Conservation (phyloP, 2,888 invertebrate genomes). For the Hemaris fuciformis region DNA sequence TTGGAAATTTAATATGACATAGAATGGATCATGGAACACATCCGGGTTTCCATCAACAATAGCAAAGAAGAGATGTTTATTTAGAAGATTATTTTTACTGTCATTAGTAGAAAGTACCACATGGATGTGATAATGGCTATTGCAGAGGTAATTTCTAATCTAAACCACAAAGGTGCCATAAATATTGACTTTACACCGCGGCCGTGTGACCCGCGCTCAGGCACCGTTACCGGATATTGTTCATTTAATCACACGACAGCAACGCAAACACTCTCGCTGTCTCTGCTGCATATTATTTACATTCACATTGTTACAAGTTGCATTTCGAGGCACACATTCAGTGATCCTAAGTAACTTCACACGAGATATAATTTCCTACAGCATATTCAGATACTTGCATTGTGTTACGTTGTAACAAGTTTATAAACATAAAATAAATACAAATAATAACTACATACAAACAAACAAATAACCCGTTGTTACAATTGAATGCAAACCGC, state of each 20-base stretch:
- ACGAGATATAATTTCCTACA: too few relatives aligned
- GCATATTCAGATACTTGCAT: too few relatives aligned
- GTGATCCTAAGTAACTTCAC: too few relatives aligned
- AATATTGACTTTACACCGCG: not conserved
- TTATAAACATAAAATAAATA: too few relatives aligned
- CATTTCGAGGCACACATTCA: too few relatives aligned
- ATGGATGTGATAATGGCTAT: not conserved
- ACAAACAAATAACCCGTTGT: too few relatives aligned
- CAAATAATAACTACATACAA: too few relatives aligned
- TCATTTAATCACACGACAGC: not conserved
- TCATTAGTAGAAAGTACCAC: not conserved
- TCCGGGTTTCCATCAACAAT: not conserved
- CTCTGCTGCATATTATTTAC: not conserved
- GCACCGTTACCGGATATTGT: not conserved
- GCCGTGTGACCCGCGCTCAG: not conserved
- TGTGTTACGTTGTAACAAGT: too few relatives aligned
- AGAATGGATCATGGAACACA: too few relatives aligned
- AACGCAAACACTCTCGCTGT: not conserved
- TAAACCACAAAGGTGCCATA: conserved; percentile 6
- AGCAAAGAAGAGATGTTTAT: not conserved
- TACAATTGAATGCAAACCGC: too few relatives aligned
- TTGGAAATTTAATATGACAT: too few relatives aligned
- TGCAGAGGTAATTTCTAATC: not conserved
- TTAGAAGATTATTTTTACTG: not conserved
- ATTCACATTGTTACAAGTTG: not conserved